Conservation (phyloP, 2,797 vertebrate genomes). For the Megaceryle alcyon region DNA sequence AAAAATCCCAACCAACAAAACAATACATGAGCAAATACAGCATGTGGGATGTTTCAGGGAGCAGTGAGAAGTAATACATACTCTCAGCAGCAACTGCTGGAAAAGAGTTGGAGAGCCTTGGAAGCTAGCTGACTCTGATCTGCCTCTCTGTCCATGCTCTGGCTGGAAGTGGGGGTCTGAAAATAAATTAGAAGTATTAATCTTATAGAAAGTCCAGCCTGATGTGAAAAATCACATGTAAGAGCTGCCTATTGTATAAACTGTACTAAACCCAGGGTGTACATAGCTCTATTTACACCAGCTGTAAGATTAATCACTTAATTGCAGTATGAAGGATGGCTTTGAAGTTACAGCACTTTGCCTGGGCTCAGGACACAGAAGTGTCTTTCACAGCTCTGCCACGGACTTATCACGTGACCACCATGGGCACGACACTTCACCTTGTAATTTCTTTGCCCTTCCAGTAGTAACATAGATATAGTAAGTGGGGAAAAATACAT, state of each 20-base stretch:
- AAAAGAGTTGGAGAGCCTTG: background rate
- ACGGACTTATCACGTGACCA: background rate
- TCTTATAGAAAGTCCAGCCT: background rate
- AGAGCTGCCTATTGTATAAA: background rate
- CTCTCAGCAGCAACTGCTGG: background rate
- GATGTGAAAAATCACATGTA: background rate
- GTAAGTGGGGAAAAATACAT: background rate
- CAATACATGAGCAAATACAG: background rate
- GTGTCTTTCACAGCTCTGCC: background rate
- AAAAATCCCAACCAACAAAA: background rate
- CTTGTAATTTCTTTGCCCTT: background rate
- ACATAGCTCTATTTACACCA: background rate
- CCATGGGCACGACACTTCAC: background rate
- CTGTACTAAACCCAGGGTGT: background rate
- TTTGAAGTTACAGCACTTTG: background rate
- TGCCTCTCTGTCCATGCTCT: background rate
- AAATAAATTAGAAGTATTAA: background rate
- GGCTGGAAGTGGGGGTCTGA: background rate
- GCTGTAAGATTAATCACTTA: background rate
- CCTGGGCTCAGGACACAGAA: background rate
- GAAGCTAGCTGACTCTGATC: background rate
- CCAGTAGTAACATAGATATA: background rate
- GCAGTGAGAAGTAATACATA: background rate
- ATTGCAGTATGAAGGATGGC: background rate
- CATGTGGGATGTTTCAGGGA: background rate